Evolutionary conservation across 2,797 vertebrate species (phyloP).

Genomic region (Thaleichthys pacificus): DNA sequence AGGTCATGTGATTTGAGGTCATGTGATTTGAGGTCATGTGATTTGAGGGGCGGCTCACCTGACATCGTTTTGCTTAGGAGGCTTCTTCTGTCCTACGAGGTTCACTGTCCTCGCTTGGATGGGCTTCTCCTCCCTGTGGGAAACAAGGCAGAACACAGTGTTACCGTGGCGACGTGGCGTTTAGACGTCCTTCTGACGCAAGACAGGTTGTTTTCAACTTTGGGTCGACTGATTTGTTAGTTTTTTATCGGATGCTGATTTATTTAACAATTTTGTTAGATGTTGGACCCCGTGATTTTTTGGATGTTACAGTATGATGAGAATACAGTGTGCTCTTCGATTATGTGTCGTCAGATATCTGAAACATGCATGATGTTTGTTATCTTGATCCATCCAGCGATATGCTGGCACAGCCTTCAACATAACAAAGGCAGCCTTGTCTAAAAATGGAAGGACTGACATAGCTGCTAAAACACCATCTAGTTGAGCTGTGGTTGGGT

Average conservation of each 20-base stretch:
- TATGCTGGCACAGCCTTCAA: not conserved
- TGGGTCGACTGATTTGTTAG: no score
- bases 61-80: conserved; percentile 79
- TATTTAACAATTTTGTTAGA: not conserved
- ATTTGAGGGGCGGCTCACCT: conserved; percentile 58
- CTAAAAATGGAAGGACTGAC: not conserved
- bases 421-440: not conserved
- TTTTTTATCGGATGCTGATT: not conserved
- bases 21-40: conserved; percentile 14
- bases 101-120: conserved; percentile 80
- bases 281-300: not conserved
- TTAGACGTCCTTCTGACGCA: no score
- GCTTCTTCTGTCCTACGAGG: conserved; percentile 81
- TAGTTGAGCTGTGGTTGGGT: not conserved
- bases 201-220: not conserved
- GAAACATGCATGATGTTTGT: not conserved
- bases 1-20: no score
- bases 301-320: no score
- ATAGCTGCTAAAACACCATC: not conserved
- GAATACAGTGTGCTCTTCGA: no score
- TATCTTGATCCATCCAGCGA: not conserved
- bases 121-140: conserved; percentile 77
- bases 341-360: no score
- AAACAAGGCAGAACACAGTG: no score
- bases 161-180: not conserved